Evolutionary conservation across 2,888 invertebrate genomes (phyloP), one percentile per base, ranked within the genome.

Genomic region (Sericinus montela): DNA sequence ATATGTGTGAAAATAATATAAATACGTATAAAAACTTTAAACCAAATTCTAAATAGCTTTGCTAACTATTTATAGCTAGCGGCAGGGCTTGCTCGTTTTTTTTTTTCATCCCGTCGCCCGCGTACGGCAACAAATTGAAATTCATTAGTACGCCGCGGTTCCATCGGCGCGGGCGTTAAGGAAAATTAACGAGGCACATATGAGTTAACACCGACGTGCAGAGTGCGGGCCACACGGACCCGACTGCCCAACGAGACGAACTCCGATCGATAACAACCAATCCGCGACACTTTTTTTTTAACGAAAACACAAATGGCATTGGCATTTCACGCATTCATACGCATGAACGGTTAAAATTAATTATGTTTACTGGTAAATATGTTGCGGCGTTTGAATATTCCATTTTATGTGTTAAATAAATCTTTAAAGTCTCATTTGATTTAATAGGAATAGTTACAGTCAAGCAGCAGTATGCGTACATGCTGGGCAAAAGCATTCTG

Each of bases 111-210:
- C 19, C 19, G 19, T 52, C 67, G 70, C 65, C 71, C 71, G 73
- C 73, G 64, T 57, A 60, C 68, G 61, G 63, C 61, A 76, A 80
- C 85, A 82, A 85, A 86, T 84, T 85, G 85, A 83, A 85, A 85
- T 86, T 86, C 85, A 85, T 86, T 85, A 85, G 81, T 71, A 65
- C 65, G 70, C 71, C 68, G 66, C 68, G 69, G 72, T 65, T 66
- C 69, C 76, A 74, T 69, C 68, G 71, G 69, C 63, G 69, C 70
- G 75, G 72, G 79, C 71, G 84, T 83, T 78, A 83, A 85, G 78
- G 79, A 84, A 77, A 85, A 86, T 85, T 85, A 84, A 86, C 85
- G 82, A 79, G 76, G 58, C 72, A 69, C 76, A 76, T 82, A 80
- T 80, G 82, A 85, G 83, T 83, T 82, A 84, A 82, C 82, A 80